These are phyloP conservation scores for Lobophora halterata DNA, from an alignment of 2,888 invertebrate species.

Conservation along the genomic window DNA sequence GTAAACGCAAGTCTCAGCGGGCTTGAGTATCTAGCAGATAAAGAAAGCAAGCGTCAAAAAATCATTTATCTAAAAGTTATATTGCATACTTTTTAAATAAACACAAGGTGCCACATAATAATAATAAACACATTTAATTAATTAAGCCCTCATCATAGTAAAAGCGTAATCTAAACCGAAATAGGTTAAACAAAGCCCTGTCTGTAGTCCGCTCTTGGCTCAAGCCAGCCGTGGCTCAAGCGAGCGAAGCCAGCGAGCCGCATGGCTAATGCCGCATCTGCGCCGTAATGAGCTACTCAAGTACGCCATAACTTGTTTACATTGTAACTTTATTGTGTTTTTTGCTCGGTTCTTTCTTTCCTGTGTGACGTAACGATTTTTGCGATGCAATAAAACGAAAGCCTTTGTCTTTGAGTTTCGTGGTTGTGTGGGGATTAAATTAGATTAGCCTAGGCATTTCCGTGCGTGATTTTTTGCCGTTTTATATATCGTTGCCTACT, in stretches of 20 bases:
- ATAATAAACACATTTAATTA: conserved; percentile 54
- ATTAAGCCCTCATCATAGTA: conserved; percentile 64
- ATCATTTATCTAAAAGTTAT: too few species aligned
- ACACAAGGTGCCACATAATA: conserved; percentile 11
- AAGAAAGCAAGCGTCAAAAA: too few species aligned
- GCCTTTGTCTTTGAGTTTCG: conserved; percentile 42
- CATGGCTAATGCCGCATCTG: conserved; percentile 72
- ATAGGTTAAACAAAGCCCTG: conserved; percentile 74
- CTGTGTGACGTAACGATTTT: conserved; percentile 68
- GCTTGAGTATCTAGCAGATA: too few species aligned
- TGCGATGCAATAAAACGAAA: conserved; percentile 63
- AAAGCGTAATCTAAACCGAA: conserved; percentile 75
- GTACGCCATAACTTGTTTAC: conserved; percentile 80
- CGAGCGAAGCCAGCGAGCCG: conserved; percentile 36
- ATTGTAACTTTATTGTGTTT: conserved; percentile 81
- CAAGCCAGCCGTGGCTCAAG: conserved; percentile 34
- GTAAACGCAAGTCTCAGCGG: too few species aligned
- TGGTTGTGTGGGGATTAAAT: conserved; percentile 47
- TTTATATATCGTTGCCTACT: too few species aligned
- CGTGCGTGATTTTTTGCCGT: conserved; percentile 16
- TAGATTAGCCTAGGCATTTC: conserved; percentile 36
- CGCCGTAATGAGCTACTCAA: conserved; percentile 78
- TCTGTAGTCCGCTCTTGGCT: conserved; percentile 37
- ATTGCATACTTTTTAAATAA: too few species aligned
- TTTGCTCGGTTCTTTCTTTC: conserved; percentile 71